Conservation (phyloP, 2,113 vertebrate genomes). For the Danionella cerebrum region DNA sequence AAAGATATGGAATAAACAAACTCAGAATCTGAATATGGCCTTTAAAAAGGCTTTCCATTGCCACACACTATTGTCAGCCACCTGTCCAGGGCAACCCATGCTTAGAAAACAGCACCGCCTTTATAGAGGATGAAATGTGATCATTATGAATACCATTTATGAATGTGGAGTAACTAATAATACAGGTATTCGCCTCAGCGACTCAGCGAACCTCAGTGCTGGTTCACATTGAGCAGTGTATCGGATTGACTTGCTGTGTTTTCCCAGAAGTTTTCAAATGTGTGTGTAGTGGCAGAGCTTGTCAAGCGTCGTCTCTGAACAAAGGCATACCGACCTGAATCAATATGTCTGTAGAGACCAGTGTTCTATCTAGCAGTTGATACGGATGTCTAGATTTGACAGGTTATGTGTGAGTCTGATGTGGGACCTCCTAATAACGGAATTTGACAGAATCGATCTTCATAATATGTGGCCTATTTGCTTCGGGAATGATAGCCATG, state of each 20-base stretch:
- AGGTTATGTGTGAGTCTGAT: slow-evolving; percentile 1
- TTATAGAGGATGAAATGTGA: no score
- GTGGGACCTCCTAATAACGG: slow-evolving; percentile 8
- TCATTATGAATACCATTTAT: no score
- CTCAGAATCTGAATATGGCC: no score
- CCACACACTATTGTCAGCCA: no score
- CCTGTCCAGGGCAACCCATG: no score
- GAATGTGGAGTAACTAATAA: neutral
- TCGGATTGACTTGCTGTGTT: neutral
- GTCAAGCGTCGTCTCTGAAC: slow-evolving; percentile 15
- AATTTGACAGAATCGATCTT: slow-evolving; percentile 26
- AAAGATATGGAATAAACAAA: no score
- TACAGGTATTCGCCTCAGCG: neutral
- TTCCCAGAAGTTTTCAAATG: slow-evolving; percentile 9
- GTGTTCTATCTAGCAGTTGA: neutral
- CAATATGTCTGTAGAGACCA: slow-evolving; percentile 3
- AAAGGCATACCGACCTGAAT: neutral
- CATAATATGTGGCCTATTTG: slow-evolving; percentile 12
- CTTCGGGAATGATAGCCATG: neutral
- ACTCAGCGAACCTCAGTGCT: neutral
- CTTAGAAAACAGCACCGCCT: no score
- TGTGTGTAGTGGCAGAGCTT: neutral
- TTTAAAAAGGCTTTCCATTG: no score
- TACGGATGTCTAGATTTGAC: slow-evolving; percentile 1
- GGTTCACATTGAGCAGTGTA: slow-evolving; percentile 33